Evolutionary conservation across 2,888 invertebrate genomes (phyloP), one percentile per base, ranked within the genome.

Genomic region (Mylabris sibirica): DNA sequence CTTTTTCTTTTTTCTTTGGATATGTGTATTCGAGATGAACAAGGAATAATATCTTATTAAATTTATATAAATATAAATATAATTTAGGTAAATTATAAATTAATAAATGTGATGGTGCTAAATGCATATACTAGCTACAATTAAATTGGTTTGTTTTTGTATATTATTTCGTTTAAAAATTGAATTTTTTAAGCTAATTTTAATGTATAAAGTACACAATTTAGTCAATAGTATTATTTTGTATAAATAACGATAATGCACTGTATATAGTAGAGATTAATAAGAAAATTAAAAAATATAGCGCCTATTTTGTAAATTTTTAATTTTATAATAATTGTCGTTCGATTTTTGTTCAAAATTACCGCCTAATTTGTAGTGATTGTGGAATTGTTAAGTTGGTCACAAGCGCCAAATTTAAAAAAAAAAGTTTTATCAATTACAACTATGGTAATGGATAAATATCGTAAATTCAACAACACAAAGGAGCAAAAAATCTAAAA

Each of bases 71-170:
- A 62, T 30, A 62, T 34, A 24, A 62, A 11, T 17, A 68, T 65
- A 73, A 72, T 72, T 70, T 64, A 68, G 41, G 53, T 72, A 61
- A 70, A 74, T 72, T 70, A 63, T 70, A 66, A 75, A 74, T 30
- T 71, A 77, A 35, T 82, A 79, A 82, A 81, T 83, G 83, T 83
- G 82, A 83, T 83, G 83, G 83, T 83, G 83, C 83, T 82, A 82
- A 72, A 78, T 73, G 78, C 79, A 79, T 79, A 80, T 77, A 20
- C 20, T 49, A 49, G 49, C 20, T 49, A 8, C 4, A 30, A 44
- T 44, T 44, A 44, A n/a, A 17, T 73, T 8, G 30, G 30, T 30
- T 30, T 30, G 60, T 71, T 75, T 74, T 76, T 76, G 78, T 76
- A 66, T 76, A 75, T 77, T 70, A 72, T 77, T 78, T 73, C 69